These are phyloP conservation scores for Trissonchulus sp. DNA, from an alignment of 2,888 invertebrate species.

Conservation along the genomic window DNA sequence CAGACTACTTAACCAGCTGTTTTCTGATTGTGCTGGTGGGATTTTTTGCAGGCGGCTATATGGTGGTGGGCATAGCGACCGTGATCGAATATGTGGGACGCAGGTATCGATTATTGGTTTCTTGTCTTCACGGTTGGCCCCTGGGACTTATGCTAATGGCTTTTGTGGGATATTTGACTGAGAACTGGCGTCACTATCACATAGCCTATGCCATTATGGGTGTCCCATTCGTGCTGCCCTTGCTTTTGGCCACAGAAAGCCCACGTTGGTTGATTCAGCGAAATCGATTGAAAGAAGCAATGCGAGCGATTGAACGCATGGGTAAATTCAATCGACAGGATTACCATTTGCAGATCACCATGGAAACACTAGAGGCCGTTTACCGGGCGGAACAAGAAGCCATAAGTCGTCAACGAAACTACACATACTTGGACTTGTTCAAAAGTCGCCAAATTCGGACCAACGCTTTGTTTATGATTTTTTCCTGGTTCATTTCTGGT, in stretches of 20 bases:
- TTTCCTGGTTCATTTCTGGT: constrained; percentile 10
- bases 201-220: neutral
- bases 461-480: neutral
- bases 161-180: neutral
- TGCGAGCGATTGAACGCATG: neutral
- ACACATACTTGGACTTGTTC: constrained; percentile 14
- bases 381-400: neutral
- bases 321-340: neutral
- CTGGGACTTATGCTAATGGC: constrained; percentile 16
- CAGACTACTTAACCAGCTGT: neutral
- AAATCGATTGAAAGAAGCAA: constrained; percentile 13
- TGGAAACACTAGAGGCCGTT: neutral
- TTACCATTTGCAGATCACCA: neutral
- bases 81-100: constrained; percentile 17
- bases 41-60: constrained; percentile 14
- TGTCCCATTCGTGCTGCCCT: neutral
- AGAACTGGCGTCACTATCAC: neutral
- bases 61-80: constrained; percentile 4
- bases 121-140: constrained; percentile 19
- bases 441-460: neutral
- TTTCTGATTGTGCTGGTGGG: neutral
- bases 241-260: neutral
- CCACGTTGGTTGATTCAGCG: constrained; percentile 14
- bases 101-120: neutral
- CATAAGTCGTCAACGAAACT: neutral